phyloP scores from a whole-genome alignment of 1,140 invertebrate genomes.

The Drosophila cardini region DNA sequence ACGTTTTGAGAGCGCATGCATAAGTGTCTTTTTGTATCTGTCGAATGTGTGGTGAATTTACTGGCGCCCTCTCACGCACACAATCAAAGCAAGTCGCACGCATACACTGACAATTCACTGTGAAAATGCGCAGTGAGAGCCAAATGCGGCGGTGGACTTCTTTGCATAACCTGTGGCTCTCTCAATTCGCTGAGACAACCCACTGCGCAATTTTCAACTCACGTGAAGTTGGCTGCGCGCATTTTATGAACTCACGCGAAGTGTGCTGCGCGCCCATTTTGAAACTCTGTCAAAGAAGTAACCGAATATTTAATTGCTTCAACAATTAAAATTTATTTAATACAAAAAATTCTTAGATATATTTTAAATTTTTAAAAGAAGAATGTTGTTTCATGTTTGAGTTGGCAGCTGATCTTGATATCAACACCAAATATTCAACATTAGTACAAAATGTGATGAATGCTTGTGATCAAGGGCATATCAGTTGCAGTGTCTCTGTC shows the following conservation, averaged over 20 bases:
- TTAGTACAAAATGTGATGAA: constrained; percentile 48
- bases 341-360: not conserved
- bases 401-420: not conserved
- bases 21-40: constrained; percentile 43
- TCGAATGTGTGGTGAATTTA: constrained; percentile 56
- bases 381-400: no score
- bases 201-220: constrained; percentile 34
- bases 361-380: not conserved
- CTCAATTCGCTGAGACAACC: constrained; percentile 8
- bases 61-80: constrained; percentile 46
- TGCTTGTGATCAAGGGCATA: constrained; percentile 61
- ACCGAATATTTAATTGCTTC: not conserved
- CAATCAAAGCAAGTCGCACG: constrained; percentile 34
- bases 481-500: constrained; percentile 57
- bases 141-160: constrained; percentile 5
- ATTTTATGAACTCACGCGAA: constrained; percentile 18
- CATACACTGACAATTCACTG: constrained; percentile 38
- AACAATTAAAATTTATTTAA: not conserved
- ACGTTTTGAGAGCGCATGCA: constrained; percentile 37
- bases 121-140: constrained; percentile 17
- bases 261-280: constrained; percentile 21
- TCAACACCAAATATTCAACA: not conserved
- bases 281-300: not conserved
- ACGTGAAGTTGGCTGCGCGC: constrained; percentile 43
- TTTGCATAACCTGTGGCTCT: constrained; percentile 30